phyloP scores from a whole-genome alignment of 2,888 invertebrate genomes.

The Dasysyrphus tricinctus region DNA sequence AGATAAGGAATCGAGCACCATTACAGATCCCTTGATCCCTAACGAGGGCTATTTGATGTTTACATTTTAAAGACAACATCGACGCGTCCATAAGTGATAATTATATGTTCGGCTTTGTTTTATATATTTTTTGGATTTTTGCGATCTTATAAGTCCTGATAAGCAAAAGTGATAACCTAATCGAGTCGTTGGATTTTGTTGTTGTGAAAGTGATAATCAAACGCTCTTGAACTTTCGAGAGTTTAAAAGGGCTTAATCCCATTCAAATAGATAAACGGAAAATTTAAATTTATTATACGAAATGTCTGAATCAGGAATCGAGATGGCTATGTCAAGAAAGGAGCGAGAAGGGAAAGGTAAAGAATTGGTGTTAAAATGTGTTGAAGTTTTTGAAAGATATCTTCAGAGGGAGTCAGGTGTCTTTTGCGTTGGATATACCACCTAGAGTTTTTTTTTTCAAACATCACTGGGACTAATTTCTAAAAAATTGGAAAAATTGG shows the following conservation, averaged over 20 bases:
- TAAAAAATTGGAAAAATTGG: too few relatives aligned
- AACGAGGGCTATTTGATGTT: neutral
- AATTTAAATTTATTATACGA: neutral
- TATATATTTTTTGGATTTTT: neutral
- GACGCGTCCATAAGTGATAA: conserved; percentile 4
- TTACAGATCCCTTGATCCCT: conserved; percentile 1
- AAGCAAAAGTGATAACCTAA: conserved; percentile 35
- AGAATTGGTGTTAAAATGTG: too few relatives aligned
- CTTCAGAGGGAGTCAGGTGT: too few relatives aligned
- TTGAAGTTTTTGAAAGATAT: too few relatives aligned
- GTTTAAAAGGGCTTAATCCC: neutral
- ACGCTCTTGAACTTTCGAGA: conserved; percentile 9
- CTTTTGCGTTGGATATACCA: too few relatives aligned
- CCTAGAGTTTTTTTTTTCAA: too few relatives aligned
- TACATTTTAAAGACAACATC: neutral
- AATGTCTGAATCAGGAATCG: conserved; percentile 71
- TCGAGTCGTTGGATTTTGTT: neutral
- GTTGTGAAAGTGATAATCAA: conserved; percentile 16
- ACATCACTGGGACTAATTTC: too few relatives aligned
- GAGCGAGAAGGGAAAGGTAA: conserved; percentile 70
- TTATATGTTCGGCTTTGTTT: neutral
- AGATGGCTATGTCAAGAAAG: conserved; percentile 68
- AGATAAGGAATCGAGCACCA: conserved; percentile 14
- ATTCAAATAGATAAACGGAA: conserved; percentile 10
- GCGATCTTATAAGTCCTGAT: conserved; percentile 18